Evolutionary conservation across 2,888 invertebrate species (phyloP).

Genomic region (Auanema sp.): DNA sequence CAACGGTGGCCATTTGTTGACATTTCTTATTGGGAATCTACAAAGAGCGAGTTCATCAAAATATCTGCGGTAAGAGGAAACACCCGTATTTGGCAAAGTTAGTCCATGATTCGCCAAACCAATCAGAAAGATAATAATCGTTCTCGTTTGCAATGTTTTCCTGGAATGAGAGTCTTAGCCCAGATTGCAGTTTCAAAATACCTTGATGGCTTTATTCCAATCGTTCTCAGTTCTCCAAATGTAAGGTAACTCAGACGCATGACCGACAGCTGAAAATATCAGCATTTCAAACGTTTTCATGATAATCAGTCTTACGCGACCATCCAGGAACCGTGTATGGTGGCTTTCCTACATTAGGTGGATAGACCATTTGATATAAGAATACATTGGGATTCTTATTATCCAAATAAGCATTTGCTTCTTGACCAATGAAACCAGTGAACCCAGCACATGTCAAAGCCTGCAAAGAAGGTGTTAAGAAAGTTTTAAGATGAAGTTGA

Average conservation of each 20-base stretch:
- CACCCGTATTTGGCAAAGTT: slow-evolving; percentile 18
- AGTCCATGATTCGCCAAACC: slow-evolving; percentile 21
- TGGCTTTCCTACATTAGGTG: not conserved
- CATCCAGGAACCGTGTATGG: slow-evolving; percentile 7
- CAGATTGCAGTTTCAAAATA: not conserved
- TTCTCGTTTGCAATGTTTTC: not conserved
- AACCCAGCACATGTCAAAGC: slow-evolving; percentile 9
- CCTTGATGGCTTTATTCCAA: slow-evolving; percentile 7
- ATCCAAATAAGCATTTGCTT: not conserved
- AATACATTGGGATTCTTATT: slow-evolving; percentile 4
- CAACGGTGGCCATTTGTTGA: slow-evolving; percentile 2
- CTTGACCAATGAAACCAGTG: slow-evolving; percentile 12
- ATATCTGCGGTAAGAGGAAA: not conserved
- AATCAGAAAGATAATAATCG: slow-evolving; percentile 12
- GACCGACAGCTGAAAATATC: slow-evolving; percentile 16
- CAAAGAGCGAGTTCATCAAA: not conserved
- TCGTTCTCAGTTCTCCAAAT: slow-evolving; percentile 11
- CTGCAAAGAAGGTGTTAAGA: not conserved
- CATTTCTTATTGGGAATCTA: too few relatives aligned
- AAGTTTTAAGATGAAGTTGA: not conserved
- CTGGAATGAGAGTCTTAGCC: not conserved
- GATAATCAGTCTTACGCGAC: slow-evolving; percentile 7
- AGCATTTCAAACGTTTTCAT: not conserved
- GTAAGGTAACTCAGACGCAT: slow-evolving; percentile 17
- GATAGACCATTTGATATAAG: slow-evolving; percentile 4